Conservation (phyloP, 2,113 vertebrate genomes). For the Phasianus colchicus region DNA sequence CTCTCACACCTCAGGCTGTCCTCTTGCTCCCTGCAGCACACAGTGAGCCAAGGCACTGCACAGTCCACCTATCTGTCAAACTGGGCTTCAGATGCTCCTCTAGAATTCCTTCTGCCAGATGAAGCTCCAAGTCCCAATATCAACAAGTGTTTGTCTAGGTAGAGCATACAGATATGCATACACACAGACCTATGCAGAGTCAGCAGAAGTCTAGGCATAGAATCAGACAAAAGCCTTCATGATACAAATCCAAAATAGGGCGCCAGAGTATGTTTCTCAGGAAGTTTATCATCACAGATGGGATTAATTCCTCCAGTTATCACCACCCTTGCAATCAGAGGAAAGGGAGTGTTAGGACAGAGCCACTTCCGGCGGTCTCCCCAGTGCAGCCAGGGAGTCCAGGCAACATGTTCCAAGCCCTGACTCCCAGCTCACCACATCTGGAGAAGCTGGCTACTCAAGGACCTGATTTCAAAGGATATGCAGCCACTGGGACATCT, state of each 20-base stretch:
- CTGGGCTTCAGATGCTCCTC: not conserved
- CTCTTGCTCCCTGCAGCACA: not conserved
- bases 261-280: not conserved
- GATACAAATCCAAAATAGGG: not conserved
- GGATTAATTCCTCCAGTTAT: not conserved
- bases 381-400: not conserved
- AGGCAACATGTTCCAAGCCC: not conserved
- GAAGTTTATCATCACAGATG: not conserved
- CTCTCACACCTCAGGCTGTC: accelerated
- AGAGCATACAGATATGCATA: accelerated
- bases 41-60: not conserved
- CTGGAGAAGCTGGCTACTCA: not conserved
- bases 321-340: not conserved
- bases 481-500: not conserved
- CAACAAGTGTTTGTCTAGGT: not conserved
- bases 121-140: not conserved
- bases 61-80: no score
- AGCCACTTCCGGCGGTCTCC: not conserved
- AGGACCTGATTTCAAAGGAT: not conserved
- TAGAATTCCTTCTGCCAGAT: not conserved
- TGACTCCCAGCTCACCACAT: accelerated
- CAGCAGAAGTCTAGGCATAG: not conserved
- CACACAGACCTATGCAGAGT: not conserved
- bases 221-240: not conserved
- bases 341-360: not conserved